Evolutionary conservation across 2,113 vertebrate genomes (phyloP).

Genomic region (Upupa epops): DNA sequence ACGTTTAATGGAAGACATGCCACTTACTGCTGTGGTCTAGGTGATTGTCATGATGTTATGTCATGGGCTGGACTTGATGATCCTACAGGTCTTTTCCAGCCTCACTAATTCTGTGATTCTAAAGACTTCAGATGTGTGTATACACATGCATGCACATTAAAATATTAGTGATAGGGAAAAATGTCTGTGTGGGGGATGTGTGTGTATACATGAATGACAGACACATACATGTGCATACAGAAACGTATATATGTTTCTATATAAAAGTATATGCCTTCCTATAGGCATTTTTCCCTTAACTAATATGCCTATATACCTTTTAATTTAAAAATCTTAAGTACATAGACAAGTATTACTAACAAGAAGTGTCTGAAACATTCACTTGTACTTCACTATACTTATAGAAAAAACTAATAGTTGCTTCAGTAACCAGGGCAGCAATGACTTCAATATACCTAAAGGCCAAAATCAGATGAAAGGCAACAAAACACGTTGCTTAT

Average conservation of each 20-base stretch:
- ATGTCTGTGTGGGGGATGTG: too few relatives aligned
- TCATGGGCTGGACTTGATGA: too few relatives aligned
- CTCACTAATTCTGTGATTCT: too few relatives aligned
- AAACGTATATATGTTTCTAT: not conserved
- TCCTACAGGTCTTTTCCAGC: too few relatives aligned
- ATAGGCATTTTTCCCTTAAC: not conserved
- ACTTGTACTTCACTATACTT: not conserved
- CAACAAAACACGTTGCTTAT: not conserved
- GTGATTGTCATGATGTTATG: too few relatives aligned
- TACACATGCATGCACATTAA: not conserved
- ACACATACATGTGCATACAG: too few relatives aligned
- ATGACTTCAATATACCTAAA: not conserved
- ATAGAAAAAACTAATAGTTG: not conserved
- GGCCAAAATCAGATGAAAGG: not conserved
- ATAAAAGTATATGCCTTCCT: not conserved
- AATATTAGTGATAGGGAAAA: not conserved
- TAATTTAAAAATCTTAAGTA: not conserved
- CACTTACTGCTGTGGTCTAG: too few relatives aligned
- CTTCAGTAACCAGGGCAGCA: not conserved
- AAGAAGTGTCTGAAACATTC: not conserved
- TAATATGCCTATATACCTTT: not conserved
- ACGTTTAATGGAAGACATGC: too few relatives aligned
- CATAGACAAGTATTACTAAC: not conserved
- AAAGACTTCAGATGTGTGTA: not conserved
- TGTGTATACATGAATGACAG: too few relatives aligned